A percentile compares a stretch with the other conserved stretches of the same genome.
phyloP scores from a whole-genome alignment of 30 jellyfish, hydroid and myxozoan genomes.

The Sanderia malayensis region DNA sequence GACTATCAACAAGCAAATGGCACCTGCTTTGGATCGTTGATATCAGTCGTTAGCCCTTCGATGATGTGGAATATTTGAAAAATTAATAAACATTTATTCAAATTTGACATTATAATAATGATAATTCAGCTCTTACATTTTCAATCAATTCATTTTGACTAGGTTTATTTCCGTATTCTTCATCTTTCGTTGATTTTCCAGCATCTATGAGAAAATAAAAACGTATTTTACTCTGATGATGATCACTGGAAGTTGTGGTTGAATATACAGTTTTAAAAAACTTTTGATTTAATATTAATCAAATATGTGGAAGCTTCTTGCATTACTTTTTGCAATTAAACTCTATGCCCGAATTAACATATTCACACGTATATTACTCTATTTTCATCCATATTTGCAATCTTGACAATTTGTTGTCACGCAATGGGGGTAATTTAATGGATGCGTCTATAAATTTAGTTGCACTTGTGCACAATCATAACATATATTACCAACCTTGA shows the following conservation, averaged over 20 bases:
- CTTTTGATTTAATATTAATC: too few relatives aligned
- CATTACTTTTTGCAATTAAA: too few relatives aligned
- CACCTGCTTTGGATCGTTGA: not conserved
- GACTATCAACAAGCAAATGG: not conserved
- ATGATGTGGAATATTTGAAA: not conserved
- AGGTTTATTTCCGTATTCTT: too few relatives aligned
- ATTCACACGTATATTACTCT: not conserved
- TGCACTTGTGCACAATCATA: not conserved
- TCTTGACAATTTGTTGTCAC: not conserved
- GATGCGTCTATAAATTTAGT: not conserved
- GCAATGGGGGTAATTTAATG: not conserved
- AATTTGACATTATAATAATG: not conserved
- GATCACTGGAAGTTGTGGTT: too few relatives aligned
- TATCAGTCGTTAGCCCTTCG: not conserved
- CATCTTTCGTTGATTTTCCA: not conserved
- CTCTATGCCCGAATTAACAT: too few relatives aligned
- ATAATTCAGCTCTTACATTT: not conserved
- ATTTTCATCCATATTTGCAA: not conserved
- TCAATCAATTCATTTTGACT: not conserved
- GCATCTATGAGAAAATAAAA: not conserved
- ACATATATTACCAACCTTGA: constrained; percentile 52
- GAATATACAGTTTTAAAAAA: too few relatives aligned
- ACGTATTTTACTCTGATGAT: too few relatives aligned
- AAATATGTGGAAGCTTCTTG: too few relatives aligned
- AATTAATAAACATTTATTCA: too few relatives aligned